These are phyloP conservation scores for Scyliorhinus canicula DNA, from an alignment of 2,797 vertebrate genomes.

Conservation along the genomic window DNA sequence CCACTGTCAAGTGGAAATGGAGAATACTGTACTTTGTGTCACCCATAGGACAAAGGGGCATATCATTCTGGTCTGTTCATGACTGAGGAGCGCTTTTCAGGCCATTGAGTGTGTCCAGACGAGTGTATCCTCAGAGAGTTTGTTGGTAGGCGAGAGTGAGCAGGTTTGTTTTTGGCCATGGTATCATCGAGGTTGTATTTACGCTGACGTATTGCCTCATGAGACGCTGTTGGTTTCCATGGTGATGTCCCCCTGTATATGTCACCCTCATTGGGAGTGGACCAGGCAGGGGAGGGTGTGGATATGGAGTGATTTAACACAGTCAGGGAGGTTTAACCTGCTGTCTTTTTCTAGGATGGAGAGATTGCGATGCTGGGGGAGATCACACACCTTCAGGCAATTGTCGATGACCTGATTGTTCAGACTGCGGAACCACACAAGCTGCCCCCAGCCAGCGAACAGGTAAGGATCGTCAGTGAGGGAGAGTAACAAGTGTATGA, in stretches of 20 bases:
- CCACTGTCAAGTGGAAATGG: background rate
- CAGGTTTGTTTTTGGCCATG: background rate
- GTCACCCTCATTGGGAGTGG: background rate
- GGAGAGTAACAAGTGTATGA: no score
- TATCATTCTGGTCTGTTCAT: background rate
- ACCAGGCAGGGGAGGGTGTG: background rate
- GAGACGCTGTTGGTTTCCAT: background rate
- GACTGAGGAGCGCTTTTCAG: background rate
- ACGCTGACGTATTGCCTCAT: background rate
- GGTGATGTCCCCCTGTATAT: background rate
- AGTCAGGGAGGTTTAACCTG: background rate
- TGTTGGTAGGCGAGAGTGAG: no score
- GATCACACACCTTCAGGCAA: conserved; percentile 90
- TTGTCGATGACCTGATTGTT: conserved; percentile 86
- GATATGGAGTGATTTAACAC: background rate
- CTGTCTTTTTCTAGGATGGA: conserved; percentile 64
- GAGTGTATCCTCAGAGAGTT: no score
- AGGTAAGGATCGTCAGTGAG: conserved; percentile 59
- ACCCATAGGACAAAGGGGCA: background rate
- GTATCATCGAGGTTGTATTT: no score
- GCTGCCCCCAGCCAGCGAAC: conserved; percentile 88
- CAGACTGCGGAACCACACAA: conserved; percentile 91
- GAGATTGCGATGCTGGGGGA: conserved; percentile 96
- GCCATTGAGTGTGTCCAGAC: background rate
- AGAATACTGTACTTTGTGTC: background rate